Evolutionary conservation across 2,888 invertebrate genomes (phyloP), one percentile per base, ranked within the genome.

Genomic region (Drosophila longiperda): DNA sequence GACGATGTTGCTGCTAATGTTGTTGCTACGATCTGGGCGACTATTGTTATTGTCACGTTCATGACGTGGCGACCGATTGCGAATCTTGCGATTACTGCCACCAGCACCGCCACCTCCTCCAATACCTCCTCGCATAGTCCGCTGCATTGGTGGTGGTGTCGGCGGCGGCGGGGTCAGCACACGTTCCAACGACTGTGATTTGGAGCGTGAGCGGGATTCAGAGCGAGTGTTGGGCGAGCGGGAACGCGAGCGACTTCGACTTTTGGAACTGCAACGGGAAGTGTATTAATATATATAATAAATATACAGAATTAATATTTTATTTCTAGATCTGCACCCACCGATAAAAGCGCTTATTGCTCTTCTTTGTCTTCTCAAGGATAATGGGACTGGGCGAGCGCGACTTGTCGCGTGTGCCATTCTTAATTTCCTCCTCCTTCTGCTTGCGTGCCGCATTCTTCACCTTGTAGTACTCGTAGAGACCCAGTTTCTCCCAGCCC

Each of bases 401-500:
- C 0, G 97, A 97, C 90, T 94, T 95, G 72, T 95, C 94, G 68
- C 97, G 94, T 55, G 95, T 91, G 20, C 97, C 97, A 60, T 95
- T 94, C 26, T 94, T 94, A 65, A 98, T 95, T 62, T 97, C 96
- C 75, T 97, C 97, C 89, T 98, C 97, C 91, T 98, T 98, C 91
- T 96, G 95, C 91, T 97, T 97, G 82, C 96, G 96, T 2, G 98
- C 98, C 70, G 96, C 95, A 92, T 98, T 97, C 93, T 99, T 99
- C 8, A 98, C 98, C 94, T 98, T 98, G 94, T 98, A 99, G 94
- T 98, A 99, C 93, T 99, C 99, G 93, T 98, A 99, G 64, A 99
- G 94, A 75, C 98, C 99, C 90, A 99, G 94, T 93, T 98, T 98
- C 93, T 99, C 99, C 99, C 99, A 99, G 36, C 99, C 99, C 93